phyloP scores from a whole-genome alignment of 2,113 vertebrate genomes.

The Dipodomys merriami region DNA sequence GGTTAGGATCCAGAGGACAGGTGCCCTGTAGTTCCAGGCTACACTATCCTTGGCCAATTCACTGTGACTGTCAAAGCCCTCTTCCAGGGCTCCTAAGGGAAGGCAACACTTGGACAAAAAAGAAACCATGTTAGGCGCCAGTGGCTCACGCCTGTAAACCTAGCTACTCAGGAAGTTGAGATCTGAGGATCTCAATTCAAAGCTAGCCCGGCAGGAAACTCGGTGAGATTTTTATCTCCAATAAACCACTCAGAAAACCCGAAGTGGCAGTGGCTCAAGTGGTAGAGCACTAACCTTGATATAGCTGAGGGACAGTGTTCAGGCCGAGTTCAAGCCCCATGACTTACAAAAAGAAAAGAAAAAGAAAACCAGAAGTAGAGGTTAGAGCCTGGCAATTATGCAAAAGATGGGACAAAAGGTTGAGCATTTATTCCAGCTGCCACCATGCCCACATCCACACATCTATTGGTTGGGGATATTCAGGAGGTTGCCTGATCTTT shows the following conservation, averaged over 20 bases:
- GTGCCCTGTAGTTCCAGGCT: slow-evolving; percentile 1
- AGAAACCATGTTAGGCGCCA: not conserved
- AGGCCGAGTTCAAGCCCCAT: no score
- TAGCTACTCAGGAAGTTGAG: no score
- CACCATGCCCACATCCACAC: not conserved
- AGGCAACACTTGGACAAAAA: slow-evolving; percentile 16
- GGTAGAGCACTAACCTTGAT: no score
- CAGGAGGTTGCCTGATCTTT: not conserved
- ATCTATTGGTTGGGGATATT: not conserved
- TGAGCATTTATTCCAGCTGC: slow-evolving; percentile 15
- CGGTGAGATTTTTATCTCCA: no score
- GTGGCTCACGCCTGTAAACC: no score
- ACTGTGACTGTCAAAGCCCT: slow-evolving; percentile 40
- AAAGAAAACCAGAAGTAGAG: slow-evolving; percentile 26
- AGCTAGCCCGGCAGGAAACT: no score
- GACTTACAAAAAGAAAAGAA: no score
- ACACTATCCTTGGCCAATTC: slow-evolving; percentile 2
- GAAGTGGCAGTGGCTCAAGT: no score
- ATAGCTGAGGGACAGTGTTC: no score
- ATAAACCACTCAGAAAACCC: no score
- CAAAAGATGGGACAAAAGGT: not conserved
- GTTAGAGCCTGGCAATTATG: not conserved
- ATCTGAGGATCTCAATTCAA: no score
- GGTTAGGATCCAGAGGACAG: slow-evolving; percentile 51
- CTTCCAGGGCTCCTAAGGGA: slow-evolving; percentile 14